A percentile compares a stretch with the other conserved stretches of the same genome.
Evolutionary conservation across 2,797 vertebrate genomes (phyloP).

Genomic region (Sardinella longiceps): DNA sequence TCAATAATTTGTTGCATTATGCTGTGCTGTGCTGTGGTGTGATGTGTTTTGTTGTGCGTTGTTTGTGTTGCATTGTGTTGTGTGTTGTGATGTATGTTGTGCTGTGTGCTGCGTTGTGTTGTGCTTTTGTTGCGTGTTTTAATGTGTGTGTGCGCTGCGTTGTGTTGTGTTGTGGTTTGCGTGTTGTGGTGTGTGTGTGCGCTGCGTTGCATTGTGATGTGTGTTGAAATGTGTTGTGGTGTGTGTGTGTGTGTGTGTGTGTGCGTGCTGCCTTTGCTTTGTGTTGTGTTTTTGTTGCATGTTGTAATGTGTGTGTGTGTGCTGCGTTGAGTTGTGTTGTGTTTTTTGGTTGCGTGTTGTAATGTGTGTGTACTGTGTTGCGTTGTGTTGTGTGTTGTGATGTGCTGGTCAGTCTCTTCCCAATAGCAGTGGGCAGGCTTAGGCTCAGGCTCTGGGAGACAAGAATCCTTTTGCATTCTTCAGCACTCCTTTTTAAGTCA

Average conservation of each 20-base stretch:
- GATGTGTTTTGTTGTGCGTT: background rate
- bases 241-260: too few relatives aligned
- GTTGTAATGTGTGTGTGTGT: too few relatives aligned
- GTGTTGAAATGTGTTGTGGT: slow-evolving; percentile 10
- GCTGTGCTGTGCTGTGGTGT: background rate
- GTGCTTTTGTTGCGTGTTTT: background rate
- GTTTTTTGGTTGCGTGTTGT: too few relatives aligned
- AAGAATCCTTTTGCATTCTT: slow-evolving; percentile 11
- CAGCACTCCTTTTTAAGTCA: slow-evolving; percentile 37
- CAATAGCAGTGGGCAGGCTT: background rate
- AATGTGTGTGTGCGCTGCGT: background rate
- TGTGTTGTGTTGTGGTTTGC: background rate
- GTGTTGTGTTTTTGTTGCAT: background rate
- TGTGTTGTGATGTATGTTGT: background rate
- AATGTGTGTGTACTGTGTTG: too few relatives aligned
- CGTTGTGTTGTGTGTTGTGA: background rate
- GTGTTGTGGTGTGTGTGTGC: background rate
- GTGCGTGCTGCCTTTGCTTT: too few relatives aligned
- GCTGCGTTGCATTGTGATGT: background rate
- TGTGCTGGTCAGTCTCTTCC: background rate
- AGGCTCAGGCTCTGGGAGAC: background rate
- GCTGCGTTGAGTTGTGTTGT: background rate
- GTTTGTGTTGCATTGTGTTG: too few relatives aligned
- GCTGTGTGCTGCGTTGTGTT: background rate
- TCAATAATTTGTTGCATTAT: background rate